Conservation (phyloP, 2,888 invertebrate genomes). For the Synergus laeviventris region DNA sequence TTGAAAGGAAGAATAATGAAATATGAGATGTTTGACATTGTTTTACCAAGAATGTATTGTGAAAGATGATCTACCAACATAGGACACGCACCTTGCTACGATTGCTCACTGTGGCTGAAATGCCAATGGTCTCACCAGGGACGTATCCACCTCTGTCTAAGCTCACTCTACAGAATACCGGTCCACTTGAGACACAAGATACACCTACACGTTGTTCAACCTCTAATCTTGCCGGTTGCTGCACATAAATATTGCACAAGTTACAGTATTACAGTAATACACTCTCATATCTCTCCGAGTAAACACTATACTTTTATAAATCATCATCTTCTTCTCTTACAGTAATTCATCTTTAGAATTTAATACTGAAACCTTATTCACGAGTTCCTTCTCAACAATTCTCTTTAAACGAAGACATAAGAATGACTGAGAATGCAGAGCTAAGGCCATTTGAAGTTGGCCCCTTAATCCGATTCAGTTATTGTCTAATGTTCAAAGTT, state of each 20-base stretch:
- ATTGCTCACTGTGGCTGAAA: conserved; percentile 91
- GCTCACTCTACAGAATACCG: conserved; percentile 89
- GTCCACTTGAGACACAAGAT: conserved; percentile 91
- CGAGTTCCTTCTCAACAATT: neutral
- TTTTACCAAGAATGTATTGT: conserved; percentile 29
- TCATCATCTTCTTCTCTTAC: conserved; percentile 13
- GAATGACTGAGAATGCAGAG: too few species aligned
- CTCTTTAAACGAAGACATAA: neutral
- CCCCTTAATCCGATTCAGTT: too few species aligned
- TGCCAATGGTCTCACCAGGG: conserved; percentile 93
- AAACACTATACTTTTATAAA: conserved; percentile 1
- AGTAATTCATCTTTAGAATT: neutral
- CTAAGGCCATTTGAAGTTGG: too few species aligned
- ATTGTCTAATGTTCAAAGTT: too few species aligned
- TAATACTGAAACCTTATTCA: neutral
- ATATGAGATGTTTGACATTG: conserved; percentile 17
- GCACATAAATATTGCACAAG: conserved; percentile 50
- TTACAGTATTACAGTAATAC: conserved; percentile 12
- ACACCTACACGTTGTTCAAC: conserved; percentile 94
- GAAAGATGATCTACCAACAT: conserved; percentile 39
- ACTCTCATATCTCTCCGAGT: conserved; percentile 6
- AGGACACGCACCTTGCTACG: conserved; percentile 82
- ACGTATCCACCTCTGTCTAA: conserved; percentile 96
- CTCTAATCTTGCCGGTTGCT: conserved; percentile 94
- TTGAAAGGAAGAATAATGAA: neutral